Evolutionary conservation across 2,113 vertebrate genomes (phyloP).

Genomic region (Rhombomys opimus): DNA sequence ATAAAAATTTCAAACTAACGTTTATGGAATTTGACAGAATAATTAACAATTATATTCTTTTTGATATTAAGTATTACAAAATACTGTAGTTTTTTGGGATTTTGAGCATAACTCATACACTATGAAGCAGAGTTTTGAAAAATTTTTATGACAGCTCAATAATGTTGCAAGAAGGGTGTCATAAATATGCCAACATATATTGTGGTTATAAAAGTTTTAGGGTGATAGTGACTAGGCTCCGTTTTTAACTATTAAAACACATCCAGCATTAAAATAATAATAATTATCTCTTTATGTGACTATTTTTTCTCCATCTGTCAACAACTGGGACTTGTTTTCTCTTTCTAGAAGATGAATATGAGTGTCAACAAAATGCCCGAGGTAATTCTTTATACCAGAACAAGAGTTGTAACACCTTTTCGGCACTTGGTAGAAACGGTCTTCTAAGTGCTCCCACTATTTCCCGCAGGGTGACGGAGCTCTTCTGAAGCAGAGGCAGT

Average conservation of each 20-base stretch:
- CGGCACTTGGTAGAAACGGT: not conserved
- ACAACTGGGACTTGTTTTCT: not conserved
- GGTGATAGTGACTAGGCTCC: conserved; percentile 19
- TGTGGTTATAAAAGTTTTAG: conserved; percentile 16
- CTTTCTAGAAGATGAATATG: not conserved
- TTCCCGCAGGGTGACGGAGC: not conserved
- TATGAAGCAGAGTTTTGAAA: conserved; percentile 2
- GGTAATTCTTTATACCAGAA: not conserved
- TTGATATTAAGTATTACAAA: not conserved
- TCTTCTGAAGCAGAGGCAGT: not conserved
- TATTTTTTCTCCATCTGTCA: not conserved
- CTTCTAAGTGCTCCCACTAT: not conserved
- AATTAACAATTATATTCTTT: not conserved
- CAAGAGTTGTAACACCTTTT: not conserved
- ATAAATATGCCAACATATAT: conserved; percentile 45
- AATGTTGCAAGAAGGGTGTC: not conserved
- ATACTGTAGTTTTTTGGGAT: not conserved
- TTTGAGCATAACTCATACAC: conserved; percentile 7
- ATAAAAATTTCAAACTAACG: not conserved
- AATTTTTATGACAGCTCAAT: conserved; percentile 10
- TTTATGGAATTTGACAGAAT: not conserved
- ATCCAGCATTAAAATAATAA: conserved; percentile 51
- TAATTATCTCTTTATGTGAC: conserved; percentile 14
- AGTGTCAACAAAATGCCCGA: not conserved
- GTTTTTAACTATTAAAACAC: conserved; percentile 30